phyloP scores from a whole-genome alignment of 64 coral and sea anemone genomes.

The Pachyseris speciosa region DNA sequence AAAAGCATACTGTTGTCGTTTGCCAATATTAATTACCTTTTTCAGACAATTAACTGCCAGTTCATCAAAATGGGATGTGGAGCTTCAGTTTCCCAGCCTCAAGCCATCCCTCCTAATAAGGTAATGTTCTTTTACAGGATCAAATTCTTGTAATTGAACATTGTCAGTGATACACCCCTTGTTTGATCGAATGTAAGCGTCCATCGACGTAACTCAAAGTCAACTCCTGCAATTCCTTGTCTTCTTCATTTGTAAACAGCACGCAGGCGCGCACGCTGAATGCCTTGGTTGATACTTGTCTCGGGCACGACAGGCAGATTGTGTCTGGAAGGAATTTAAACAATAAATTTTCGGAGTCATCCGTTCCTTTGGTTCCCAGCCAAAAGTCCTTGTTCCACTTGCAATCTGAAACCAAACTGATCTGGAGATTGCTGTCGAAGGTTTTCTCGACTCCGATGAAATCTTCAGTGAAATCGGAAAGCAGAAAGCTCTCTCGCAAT shows the following conservation, averaged over 20 bases:
- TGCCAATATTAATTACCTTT: no score
- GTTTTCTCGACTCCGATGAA: background rate
- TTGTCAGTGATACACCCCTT: background rate
- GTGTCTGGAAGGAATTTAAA: constrained; percentile 2
- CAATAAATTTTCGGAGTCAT: background rate
- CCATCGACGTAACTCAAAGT: background rate
- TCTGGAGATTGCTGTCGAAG: constrained; percentile 14
- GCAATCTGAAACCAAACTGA: background rate
- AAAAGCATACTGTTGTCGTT: no score
- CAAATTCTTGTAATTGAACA: no score
- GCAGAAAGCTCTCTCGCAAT: background rate
- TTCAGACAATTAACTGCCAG: no score
- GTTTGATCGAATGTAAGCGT: background rate
- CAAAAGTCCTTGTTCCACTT: constrained; percentile 12
- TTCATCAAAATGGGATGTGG: no score
- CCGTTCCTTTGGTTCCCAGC: background rate
- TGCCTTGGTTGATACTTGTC: background rate
- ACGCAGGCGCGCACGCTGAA: background rate
- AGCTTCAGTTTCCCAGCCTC: no score
- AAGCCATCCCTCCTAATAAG: no score
- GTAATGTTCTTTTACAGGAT: no score
- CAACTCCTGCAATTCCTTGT: background rate
- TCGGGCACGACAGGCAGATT: background rate
- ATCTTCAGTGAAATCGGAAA: background rate
- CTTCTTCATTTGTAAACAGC: background rate